Evolutionary conservation across 2,888 invertebrate genomes (phyloP).

Genomic region (Amblyjoppa proteus): DNA sequence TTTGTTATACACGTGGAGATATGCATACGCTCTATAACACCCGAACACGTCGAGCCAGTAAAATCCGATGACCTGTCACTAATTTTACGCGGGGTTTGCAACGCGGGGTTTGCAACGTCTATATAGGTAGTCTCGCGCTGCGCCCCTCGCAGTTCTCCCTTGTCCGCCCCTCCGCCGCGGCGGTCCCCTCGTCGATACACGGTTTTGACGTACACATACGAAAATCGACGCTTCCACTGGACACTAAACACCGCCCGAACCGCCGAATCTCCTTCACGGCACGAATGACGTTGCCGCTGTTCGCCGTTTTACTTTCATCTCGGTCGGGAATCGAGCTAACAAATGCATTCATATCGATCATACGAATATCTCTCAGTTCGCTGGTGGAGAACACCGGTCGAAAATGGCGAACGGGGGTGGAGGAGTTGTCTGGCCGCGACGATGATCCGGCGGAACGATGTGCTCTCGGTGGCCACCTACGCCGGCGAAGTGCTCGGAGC

Average conservation of each 20-base stretch:
- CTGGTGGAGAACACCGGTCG: background rate
- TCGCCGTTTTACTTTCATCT: background rate
- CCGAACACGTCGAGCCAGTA: constrained; percentile 41
- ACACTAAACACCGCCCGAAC: constrained; percentile 1
- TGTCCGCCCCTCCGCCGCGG: background rate
- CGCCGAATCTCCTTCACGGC: constrained; percentile 5
- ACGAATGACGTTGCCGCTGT: background rate
- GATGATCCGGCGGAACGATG: constrained; percentile 29
- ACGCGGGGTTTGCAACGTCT: constrained; percentile 30
- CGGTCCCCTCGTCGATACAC: background rate
- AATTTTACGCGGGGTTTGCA: constrained; percentile 56
- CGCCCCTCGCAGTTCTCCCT: constrained; percentile 21
- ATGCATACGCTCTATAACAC: constrained; percentile 19
- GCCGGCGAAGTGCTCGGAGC: constrained; percentile 75
- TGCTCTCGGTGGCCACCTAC: constrained; percentile 5
- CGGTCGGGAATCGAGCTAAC: background rate
- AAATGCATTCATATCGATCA: background rate
- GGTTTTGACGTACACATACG: constrained; percentile 19
- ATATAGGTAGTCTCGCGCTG: background rate
- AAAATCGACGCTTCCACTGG: background rate
- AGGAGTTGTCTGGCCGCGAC: background rate
- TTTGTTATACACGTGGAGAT: constrained; percentile 7
- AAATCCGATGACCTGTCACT: constrained; percentile 67
- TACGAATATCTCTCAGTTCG: constrained; percentile 16
- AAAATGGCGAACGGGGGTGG: background rate